phyloP scores from a whole-genome alignment of 2,797 vertebrate species.

The Lagodon rhomboides region DNA sequence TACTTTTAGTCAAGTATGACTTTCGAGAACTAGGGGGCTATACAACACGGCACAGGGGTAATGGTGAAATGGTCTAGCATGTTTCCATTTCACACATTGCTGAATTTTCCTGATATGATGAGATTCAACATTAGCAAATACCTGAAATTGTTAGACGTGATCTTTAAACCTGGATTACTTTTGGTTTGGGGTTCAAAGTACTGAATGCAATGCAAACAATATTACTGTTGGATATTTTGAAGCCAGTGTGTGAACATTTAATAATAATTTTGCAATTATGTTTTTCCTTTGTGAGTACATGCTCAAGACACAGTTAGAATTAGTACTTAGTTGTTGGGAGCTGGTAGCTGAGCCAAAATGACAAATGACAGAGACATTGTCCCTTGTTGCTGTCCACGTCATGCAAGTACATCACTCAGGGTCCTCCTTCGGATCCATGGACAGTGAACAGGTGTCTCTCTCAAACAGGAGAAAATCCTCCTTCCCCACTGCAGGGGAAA shows the following conservation, averaged over 20 bases:
- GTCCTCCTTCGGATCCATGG: background rate
- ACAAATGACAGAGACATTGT: background rate
- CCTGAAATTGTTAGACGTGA: background rate
- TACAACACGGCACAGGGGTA: background rate
- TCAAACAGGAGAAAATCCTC: constrained; percentile 13
- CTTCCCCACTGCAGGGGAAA: constrained; percentile 5
- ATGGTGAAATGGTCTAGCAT: background rate
- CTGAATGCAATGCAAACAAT: background rate
- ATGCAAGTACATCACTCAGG: background rate
- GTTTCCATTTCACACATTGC: constrained; percentile 1
- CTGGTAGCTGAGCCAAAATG: background rate
- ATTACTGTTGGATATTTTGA: too few species aligned
- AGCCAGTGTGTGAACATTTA: background rate
- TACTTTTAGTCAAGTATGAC: too few species aligned
- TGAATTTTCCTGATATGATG: constrained; percentile 1
- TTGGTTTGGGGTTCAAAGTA: background rate
- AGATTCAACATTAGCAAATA: background rate
- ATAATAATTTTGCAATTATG: too few species aligned
- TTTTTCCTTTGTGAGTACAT: background rate
- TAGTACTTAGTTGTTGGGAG: background rate
- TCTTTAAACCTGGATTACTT: background rate
- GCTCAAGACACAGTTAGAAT: background rate
- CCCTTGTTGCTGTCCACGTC: background rate
- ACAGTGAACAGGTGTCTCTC: constrained; percentile 39
- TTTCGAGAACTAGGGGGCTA: too few species aligned